Evolutionary conservation across 2,888 invertebrate species (phyloP).

Genomic region (Suillia variegata): DNA sequence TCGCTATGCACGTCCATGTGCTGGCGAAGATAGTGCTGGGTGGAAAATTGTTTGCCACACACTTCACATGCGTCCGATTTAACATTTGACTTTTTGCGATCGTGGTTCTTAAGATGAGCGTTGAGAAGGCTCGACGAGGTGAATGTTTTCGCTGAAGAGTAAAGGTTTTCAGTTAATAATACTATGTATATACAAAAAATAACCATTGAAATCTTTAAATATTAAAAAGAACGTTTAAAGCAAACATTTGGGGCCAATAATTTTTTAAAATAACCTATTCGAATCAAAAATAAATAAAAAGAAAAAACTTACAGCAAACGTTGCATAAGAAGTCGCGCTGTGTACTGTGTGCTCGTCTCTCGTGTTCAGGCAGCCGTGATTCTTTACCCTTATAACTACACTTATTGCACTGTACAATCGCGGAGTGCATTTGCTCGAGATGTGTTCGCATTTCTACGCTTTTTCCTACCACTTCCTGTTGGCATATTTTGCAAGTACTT

Average conservation of each 20-base stretch:
- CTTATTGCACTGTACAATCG: constrained; percentile 22
- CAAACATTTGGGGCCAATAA: too few species aligned
- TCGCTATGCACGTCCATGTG: constrained; percentile 38
- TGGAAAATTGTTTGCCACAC: constrained; percentile 39
- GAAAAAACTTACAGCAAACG: neutral
- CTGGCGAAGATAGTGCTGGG: constrained; percentile 35
- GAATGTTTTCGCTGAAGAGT: constrained; percentile 35
- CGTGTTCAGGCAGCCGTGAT: constrained; percentile 27
- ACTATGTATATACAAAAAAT: neutral
- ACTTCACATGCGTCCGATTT: constrained; percentile 36
- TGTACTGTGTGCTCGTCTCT: constrained; percentile 23
- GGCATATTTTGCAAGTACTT: constrained; percentile 28
- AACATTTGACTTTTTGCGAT: constrained; percentile 25
- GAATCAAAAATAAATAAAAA: neutral
- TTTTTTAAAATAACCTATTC: neutral
- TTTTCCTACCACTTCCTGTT: constrained; percentile 19
- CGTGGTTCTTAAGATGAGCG: constrained; percentile 33
- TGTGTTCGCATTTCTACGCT: constrained; percentile 16
- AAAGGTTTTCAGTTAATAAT: too few species aligned
- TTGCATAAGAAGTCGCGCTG: constrained; percentile 33
- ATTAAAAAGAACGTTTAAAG: too few species aligned
- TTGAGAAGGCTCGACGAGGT: constrained; percentile 31
- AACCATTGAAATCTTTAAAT: neutral
- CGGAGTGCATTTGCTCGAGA: constrained; percentile 27
- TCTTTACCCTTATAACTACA: constrained; percentile 30